Evolutionary conservation across 2,888 invertebrate genomes (phyloP).

Genomic region (Drosophila subsilvestris): DNA sequence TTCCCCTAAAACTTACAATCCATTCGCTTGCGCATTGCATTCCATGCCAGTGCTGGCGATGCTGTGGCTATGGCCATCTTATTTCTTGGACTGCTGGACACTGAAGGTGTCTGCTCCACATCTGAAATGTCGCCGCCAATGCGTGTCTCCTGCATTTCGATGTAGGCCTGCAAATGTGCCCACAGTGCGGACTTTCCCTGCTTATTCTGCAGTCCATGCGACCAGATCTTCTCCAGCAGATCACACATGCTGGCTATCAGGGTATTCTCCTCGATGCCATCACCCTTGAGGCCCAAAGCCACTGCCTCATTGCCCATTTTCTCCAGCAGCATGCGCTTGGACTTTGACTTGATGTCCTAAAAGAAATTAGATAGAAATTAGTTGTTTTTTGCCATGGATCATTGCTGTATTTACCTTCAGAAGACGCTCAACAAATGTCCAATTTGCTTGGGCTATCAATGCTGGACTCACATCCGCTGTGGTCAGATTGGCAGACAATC

Average conservation of each 20-base stretch:
- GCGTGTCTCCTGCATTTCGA: conserved; percentile 91
- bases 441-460: conserved; percentile 97
- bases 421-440: conserved; percentile 98
- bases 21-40: conserved; percentile 94
- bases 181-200: conserved; percentile 98
- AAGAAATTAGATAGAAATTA: too few relatives aligned
- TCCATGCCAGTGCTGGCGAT: conserved; percentile 93
- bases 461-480: conserved; percentile 89
- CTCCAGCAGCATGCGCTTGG: conserved; percentile 99
- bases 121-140: conserved; percentile 71
- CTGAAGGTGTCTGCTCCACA: conserved; percentile 70
- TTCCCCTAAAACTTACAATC: conserved; percentile 89
- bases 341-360: conserved; percentile 96
- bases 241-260: conserved; percentile 99
- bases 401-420: conserved; percentile 88
- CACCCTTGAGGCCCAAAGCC: conserved; percentile 94
- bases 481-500: conserved; percentile 83
- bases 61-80: conserved; percentile 69
- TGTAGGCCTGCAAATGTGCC: conserved; percentile 96
- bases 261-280: conserved; percentile 98
- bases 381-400: not conserved
- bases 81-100: conserved; percentile 58
- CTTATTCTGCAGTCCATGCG: conserved; percentile 97
- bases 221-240: conserved; percentile 98
- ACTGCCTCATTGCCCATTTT: conserved; percentile 99